Conservation (phyloP, 2,888 invertebrate species). For the Quadroppia sp. region DNA sequence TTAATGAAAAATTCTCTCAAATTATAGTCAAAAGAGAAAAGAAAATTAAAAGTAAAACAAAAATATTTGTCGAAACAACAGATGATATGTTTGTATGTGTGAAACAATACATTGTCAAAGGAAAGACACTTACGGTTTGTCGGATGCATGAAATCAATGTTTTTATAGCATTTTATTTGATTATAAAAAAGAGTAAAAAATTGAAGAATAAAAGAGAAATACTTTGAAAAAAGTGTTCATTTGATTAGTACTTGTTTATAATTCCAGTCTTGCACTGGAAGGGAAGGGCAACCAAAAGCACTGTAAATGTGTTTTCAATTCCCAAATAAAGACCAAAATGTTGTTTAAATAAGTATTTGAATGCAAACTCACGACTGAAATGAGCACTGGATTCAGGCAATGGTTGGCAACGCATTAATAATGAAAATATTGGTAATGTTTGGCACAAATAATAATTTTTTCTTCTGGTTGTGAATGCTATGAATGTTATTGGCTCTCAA, state of each 20-base stretch:
- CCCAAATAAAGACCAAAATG: slow-evolving; percentile 15
- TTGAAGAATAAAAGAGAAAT: background rate
- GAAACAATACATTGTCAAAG: background rate
- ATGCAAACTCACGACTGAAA: slow-evolving; percentile 17
- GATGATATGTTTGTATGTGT: background rate
- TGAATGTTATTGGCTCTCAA: slow-evolving; percentile 23
- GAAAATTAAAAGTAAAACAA: background rate
- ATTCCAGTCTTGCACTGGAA: background rate
- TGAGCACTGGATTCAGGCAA: background rate
- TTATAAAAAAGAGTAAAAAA: slow-evolving; percentile 6
- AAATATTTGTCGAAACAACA: background rate
- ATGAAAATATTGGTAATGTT: slow-evolving; percentile 4
- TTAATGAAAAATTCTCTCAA: background rate
- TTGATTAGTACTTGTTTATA: background rate
- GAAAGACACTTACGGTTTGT: background rate
- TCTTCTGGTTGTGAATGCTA: background rate
- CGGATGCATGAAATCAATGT: background rate
- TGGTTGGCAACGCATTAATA: slow-evolving; percentile 31
- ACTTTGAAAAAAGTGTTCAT: background rate
- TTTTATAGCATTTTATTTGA: background rate
- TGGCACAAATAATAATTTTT: background rate
- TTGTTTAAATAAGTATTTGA: slow-evolving; percentile 23
- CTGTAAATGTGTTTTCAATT: background rate
- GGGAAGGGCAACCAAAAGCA: background rate
- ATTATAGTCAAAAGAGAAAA: background rate